Conservation (phyloP, 1,140 invertebrate species). For the Orchesella cincta region DNA sequence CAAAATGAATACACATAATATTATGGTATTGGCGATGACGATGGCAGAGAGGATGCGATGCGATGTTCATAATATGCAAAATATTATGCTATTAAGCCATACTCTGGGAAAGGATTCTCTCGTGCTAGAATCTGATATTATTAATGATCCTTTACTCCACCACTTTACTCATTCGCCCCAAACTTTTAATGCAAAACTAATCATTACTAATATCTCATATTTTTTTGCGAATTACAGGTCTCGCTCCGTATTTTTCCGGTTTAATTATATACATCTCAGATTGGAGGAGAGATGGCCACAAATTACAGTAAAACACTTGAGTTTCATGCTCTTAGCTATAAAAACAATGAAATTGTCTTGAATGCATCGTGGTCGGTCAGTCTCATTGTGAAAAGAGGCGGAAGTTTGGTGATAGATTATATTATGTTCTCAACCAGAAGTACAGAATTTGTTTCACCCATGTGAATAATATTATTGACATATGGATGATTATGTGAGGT, state of each 20-base stretch:
- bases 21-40: background rate
- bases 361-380: too few relatives aligned
- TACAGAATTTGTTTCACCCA: too few relatives aligned
- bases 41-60: background rate
- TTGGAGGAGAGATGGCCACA: background rate
- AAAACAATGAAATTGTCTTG: too few relatives aligned
- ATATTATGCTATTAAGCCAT: background rate
- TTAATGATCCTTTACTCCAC: conserved; percentile 7
- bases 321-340: too few relatives aligned
- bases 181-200: conserved; percentile 17
- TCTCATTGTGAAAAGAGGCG: too few relatives aligned
- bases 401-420: too few relatives aligned
- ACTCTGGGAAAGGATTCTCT: background rate
- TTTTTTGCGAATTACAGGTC: conserved; percentile 27
- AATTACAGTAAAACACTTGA: too few relatives aligned
- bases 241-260: conserved; percentile 14
- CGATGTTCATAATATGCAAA: conserved; percentile 1
- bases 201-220: conserved; percentile 27
- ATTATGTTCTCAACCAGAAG: too few relatives aligned
- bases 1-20: background rate
- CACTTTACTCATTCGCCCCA: conserved; percentile 16
- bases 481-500: too few relatives aligned
- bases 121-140: background rate
- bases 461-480: too few relatives aligned
- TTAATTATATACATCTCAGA: conserved; percentile 25